Base-by-base conservation (phyloP, 2,888 invertebrate genomes). In the Eristalinus sepulchralis region DNA sequence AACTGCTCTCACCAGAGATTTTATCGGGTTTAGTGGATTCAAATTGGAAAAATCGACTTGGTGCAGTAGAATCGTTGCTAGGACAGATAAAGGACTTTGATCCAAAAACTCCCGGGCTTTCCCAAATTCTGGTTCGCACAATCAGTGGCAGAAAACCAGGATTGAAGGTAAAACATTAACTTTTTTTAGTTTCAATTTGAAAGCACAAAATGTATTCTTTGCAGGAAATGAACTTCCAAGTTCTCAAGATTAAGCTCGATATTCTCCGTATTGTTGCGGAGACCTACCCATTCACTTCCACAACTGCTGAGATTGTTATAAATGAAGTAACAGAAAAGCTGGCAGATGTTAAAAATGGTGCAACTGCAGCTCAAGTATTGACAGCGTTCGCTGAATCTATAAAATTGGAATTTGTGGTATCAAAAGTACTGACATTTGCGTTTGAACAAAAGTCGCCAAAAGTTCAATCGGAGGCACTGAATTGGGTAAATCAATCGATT, bases 371-470 rank as follows among this genome's bases (percentile, higher is more conserved):
- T 6, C 92, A 92, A 79, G 95, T 96, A 0, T 93, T 98, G 2
- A 94, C 95, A 0, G 94, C 95, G 0, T 94, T 98, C 27, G 95
- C 97, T 0, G 97, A 97, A 90, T 95, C 96, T 0, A 95, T 95
- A 4, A 95, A 95, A 33, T 92, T 98, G 10, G 96, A 97, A 73
- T 95, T 95, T 88, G 95, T 97, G 0, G 94, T 96, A 1, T 94
- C 94, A 36, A 95, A 96, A 90, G 95, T 96, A 0, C 92, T 97
- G 27, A 94, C 95, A 1, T 96, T 95, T 90, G 96, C 97, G 0
- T 97, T 97, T 92, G 95, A 95, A 89, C 97, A 98, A 92, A 98
- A 97, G 93, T 98, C 96, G 90, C 98, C 98, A 0, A 98, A 98
- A 92, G 97, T 97, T 55, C 97, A 97, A 90, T 95, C 96, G 0